A percentile compares a stretch with the other conserved stretches of the same genome.
phyloP scores from a whole-genome alignment of 2,888 invertebrate species.

The Drosophila infuscata region DNA sequence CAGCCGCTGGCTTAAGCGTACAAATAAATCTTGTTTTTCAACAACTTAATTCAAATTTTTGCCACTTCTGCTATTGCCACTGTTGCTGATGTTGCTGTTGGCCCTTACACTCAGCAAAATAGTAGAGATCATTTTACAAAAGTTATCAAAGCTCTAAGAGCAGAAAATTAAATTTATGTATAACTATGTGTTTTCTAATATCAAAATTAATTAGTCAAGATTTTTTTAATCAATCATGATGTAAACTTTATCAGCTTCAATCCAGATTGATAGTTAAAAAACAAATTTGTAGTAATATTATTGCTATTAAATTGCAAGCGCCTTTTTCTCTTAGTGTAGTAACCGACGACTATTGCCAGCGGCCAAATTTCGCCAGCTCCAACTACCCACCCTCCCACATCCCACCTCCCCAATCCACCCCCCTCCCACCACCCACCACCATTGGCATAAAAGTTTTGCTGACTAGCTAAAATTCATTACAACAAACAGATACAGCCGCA shows the following conservation, averaged over 20 bases:
- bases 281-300: background rate
- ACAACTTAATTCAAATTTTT: constrained; percentile 70
- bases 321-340: background rate
- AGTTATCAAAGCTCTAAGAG: background rate
- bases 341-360: constrained; percentile 30
- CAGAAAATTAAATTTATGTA: background rate
- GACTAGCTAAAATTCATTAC: constrained; percentile 83
- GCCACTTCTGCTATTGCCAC: constrained; percentile 28
- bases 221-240: background rate
- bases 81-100: constrained; percentile 1
- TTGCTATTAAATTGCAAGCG: background rate
- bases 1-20: constrained; percentile 16
- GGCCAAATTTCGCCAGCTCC: constrained; percentile 6
- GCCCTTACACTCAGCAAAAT: background rate
- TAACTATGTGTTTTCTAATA: background rate
- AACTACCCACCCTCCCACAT: constrained; percentile 29
- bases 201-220: background rate
- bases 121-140: background rate
- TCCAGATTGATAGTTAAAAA: background rate
- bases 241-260: background rate
- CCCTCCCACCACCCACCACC: constrained; percentile 31
- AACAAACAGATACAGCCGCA: constrained; percentile 68
- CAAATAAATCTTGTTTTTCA: constrained; percentile 75
- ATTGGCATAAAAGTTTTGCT: constrained; percentile 81
- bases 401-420: constrained; percentile 30